Percentiles rank a stretch among this genome's conserved stretches.
phyloP scores from a whole-genome alignment of 2,797 vertebrate genomes.

The Lagothrix lagotricha region DNA sequence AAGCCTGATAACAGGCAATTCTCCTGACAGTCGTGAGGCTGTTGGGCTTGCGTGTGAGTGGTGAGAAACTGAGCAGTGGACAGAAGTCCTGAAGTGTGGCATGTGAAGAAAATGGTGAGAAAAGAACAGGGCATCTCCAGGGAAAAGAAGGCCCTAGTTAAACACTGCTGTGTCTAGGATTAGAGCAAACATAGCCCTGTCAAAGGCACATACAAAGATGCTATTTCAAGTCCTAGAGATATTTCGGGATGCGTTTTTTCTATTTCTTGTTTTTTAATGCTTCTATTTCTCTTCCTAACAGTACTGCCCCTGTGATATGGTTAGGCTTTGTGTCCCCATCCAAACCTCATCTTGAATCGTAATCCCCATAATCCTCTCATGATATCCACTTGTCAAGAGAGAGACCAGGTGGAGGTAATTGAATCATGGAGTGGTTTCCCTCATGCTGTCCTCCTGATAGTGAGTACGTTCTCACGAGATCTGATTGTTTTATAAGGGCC shows the following conservation, averaged over 20 bases:
- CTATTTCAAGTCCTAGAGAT: background rate
- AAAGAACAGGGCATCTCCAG: too few species aligned
- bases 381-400: background rate
- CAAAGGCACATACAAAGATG: rapidly evolving
- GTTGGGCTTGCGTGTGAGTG: background rate
- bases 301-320: background rate
- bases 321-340: background rate
- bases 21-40: background rate
- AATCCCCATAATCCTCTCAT: background rate
- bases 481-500: background rate
- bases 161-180: too few species aligned
- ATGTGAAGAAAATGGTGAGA: rapidly evolving
- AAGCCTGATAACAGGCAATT: constrained; percentile 54
- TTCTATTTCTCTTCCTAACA: background rate
- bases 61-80: background rate
- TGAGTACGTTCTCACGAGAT: background rate
- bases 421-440: background rate
- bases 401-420: background rate
- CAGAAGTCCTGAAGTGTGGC: background rate
- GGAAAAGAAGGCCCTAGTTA: background rate
- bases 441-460: background rate
- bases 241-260: background rate
- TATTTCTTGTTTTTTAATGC: background rate
- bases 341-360: background rate
- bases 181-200: background rate